Evolutionary conservation across 2,888 invertebrate species (phyloP), one percentile per base, ranked within the genome.

Genomic region (Plebejus argus): DNA sequence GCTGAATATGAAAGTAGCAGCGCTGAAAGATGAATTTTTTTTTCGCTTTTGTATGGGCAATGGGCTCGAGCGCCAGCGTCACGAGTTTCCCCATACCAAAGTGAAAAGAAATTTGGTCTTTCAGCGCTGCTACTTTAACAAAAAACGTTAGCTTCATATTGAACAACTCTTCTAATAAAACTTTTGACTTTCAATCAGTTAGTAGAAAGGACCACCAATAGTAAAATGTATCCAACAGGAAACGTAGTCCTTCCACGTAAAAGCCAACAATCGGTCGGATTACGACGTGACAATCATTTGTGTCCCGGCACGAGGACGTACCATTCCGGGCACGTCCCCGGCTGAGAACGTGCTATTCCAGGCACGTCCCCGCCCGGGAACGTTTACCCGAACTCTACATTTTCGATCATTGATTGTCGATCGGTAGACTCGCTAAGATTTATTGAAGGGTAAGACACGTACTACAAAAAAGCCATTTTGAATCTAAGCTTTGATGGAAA

Each of bases 281-380:
- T 81, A 81, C 81, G 79, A 82, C 82, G 84, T 83, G 84, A 84
- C 84, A 82, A 82, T 83, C 82, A 82, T n/a, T n/a, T 81, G 80
- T 81, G 66, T 66, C 23, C 66, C 66, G 28, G 66, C 87, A 87
- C 87, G 87, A 83, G 87, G 85, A 87, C 70, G 76, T 76, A 28
- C 76, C 66, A 76, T 87, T 84, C 82, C 81, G 81, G 82, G 76
- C 77, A 70, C 10, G 77, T 61, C 45, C 76, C 45, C 45, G 45
- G 39, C 4, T 12, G 70, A 23, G 61, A 1, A 33, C 66, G 66
- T 70, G 76, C 56, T 76, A 84, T 83, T 83, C 84, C 78, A 76
- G 79, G 81, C 85, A 85, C 85, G 85, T 84, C 79, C 76, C 45
- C 76, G 81, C 83, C 83, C 84, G 81, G 84, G 80, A 81, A 82